Evolutionary conservation across 2,797 vertebrate species (phyloP), one percentile per base, ranked within the genome.

Genomic region (Siniperca obscura): DNA sequence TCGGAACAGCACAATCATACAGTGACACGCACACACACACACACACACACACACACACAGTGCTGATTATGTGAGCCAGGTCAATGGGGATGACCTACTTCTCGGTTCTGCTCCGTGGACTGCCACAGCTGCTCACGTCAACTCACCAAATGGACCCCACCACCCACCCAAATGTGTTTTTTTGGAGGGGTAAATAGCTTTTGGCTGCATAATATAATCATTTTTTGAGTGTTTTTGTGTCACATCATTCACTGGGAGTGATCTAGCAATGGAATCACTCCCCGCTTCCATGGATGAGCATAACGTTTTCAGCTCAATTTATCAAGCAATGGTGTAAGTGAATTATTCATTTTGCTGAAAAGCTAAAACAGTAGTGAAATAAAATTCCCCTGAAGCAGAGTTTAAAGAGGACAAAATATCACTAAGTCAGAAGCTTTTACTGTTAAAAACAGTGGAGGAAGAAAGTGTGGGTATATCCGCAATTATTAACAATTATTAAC

Each of bases 71-170:
- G 92, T 94, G 94, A 96, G 96, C 93, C 95, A 94, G 96, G 96
- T 97, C 97, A 97, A 93, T 86, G 86, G 93, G 93, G 95, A 94
- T 97, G 98, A 97, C 98, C 98, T 97, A 98, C 95, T 98, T 98
- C 95, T 96, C 60, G 78, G 91, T 92, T 92, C 90, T 93, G 93
- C 94, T 96, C 93, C 91, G 93, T 93, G 91, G 94, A 93, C 94
- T 96, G 97, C 96, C 97, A 97, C 93, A 94, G 93, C 92, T 92
- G 83, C 90, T 97, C 95, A 96, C 84, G 92, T 98, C 96, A 97
- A 88, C 90, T 89, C 87, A 67, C 80, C 87, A 88, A 95, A 94
- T 93, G 92, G 93, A 91, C 93, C 93, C 89, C 91, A 92, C 93
- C 87, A 81, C 85, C 87, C 90, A 94, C 91, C 92, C 91, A 90